Conservation (phyloP, 2,888 invertebrate genomes). For the Corythucha ciliata region DNA sequence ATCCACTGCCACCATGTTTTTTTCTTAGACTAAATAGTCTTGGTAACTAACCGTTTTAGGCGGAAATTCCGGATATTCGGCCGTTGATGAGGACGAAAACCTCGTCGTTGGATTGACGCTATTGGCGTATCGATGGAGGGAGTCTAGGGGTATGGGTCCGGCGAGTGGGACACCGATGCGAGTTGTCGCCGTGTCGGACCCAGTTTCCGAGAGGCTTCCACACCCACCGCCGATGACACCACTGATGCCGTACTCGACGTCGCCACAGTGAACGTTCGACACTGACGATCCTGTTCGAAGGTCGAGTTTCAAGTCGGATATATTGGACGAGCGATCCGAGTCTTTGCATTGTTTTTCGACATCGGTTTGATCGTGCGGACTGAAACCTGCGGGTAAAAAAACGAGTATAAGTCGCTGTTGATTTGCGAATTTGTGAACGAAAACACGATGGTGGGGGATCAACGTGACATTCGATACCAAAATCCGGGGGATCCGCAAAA, state of each 20-base stretch:
- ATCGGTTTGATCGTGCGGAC: slow-evolving; percentile 45
- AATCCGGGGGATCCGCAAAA: too few relatives aligned
- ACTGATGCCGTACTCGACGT: slow-evolving; percentile 43
- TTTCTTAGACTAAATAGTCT: slow-evolving; percentile 28
- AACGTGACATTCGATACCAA: too few relatives aligned
- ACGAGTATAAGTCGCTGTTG: too few relatives aligned
- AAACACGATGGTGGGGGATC: too few relatives aligned
- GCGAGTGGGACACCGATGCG: slow-evolving; percentile 61
- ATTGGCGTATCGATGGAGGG: slow-evolving; percentile 38
- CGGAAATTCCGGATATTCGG: slow-evolving; percentile 67
- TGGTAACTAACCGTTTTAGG: slow-evolving; percentile 49
- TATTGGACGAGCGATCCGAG: slow-evolving; percentile 83
- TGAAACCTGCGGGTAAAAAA: slow-evolving; percentile 16
- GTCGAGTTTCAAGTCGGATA: slow-evolving; percentile 84
- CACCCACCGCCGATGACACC: slow-evolving; percentile 52
- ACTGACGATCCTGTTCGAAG: slow-evolving; percentile 71
- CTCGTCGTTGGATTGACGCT: too few relatives aligned
- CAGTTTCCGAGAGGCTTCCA: slow-evolving; percentile 54
- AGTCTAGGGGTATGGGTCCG: slow-evolving; percentile 57
- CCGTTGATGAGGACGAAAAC: slow-evolving; percentile 60
- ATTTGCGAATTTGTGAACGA: too few relatives aligned
- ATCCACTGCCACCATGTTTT: background rate
- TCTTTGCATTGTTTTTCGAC: slow-evolving; percentile 51
- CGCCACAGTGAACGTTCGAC: slow-evolving; percentile 52
- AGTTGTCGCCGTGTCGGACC: slow-evolving; percentile 48